Evolutionary conservation across 1,140 invertebrate genomes (phyloP), one percentile per base, ranked within the genome.

Genomic region (Philotrypesis tridentata): DNA sequence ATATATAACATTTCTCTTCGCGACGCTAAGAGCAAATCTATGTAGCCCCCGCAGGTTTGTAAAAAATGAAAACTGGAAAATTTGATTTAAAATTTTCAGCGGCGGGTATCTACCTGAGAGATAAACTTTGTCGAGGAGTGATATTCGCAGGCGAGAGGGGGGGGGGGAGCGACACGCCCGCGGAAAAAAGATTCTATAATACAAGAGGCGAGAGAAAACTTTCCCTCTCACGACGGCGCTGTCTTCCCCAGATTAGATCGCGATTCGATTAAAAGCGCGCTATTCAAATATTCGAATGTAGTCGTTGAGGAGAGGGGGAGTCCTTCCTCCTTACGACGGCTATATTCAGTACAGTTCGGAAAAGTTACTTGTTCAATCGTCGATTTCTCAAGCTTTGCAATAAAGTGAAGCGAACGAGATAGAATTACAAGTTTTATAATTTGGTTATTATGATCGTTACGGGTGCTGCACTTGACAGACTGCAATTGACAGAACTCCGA

Each of bases 21-120:
- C n/a, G 7, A 12, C 25, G 67, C 67, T 68, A 68, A 68, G 33
- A 68, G 67, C 67, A 68, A 31, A 68, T 71, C 21, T 37, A 71
- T 71, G 23, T 71, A 71, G 25, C 70, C 21, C 21, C 48, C 7
- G 48, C 21, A 55, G 48, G 21, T 55, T 55, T 55, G 48, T 55
- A n/a, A n/a, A 55, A 55, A 55, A 55, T 55, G 11, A 55, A 55
- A 55, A 55, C 21, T 17, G 48, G 6, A 55, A 55, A 55, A 55
- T 55, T 55, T 55, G 48, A 55, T 55, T 55, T 55, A 55, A 55
- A 55, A 55, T 55, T 55, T 37, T 55, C 48, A 55, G 48, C 48
- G 21, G 14, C n/a, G 2, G 14, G 3, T 5, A 14, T 55, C 48
- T 55, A 55, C 48, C 48, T 55, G 21, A n/a, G 5, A 55, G 48